These are phyloP conservation scores for Cottus gobio DNA, from an alignment of 2,113 vertebrate species.

Conservation along the genomic window DNA sequence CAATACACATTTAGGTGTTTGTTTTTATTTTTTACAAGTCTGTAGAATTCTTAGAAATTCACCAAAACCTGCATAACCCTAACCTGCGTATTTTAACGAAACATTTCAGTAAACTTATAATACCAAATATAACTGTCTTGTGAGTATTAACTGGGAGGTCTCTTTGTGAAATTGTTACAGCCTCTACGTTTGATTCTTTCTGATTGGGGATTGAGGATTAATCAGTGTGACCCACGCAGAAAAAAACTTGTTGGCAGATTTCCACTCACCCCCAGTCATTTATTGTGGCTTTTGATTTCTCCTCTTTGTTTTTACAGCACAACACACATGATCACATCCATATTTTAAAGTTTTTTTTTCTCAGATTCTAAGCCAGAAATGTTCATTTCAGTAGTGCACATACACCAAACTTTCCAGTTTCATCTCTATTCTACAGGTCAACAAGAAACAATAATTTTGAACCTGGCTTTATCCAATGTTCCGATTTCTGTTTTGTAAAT, in stretches of 20 bases:
- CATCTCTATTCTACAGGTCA: neutral
- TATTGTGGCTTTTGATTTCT: too few relatives aligned
- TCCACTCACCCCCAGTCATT: too few relatives aligned
- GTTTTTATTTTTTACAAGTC: neutral
- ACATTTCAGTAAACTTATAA: neutral
- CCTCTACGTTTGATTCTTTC: too few relatives aligned
- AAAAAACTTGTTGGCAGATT: too few relatives aligned
- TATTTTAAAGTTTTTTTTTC: too few relatives aligned
- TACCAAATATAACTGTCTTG: neutral
- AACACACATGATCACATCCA: too few relatives aligned
- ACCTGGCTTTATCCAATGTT: neutral
- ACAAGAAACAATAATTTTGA: neutral
- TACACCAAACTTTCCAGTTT: too few relatives aligned
- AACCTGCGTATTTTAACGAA: neutral
- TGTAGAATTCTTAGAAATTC: neutral
- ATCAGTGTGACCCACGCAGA: too few relatives aligned
- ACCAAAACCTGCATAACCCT: neutral
- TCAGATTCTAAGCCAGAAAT: too few relatives aligned
- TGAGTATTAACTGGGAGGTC: neutral
- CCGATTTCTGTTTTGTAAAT: neutral
- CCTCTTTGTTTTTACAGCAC: too few relatives aligned
- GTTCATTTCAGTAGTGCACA: too few relatives aligned
- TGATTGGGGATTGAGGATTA: too few relatives aligned
- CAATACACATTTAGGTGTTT: neutral
- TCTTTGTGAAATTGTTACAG: neutral